These are phyloP conservation scores for Batillaria attramentaria DNA, from an alignment of 1,140 invertebrate species.

Conservation along the genomic window DNA sequence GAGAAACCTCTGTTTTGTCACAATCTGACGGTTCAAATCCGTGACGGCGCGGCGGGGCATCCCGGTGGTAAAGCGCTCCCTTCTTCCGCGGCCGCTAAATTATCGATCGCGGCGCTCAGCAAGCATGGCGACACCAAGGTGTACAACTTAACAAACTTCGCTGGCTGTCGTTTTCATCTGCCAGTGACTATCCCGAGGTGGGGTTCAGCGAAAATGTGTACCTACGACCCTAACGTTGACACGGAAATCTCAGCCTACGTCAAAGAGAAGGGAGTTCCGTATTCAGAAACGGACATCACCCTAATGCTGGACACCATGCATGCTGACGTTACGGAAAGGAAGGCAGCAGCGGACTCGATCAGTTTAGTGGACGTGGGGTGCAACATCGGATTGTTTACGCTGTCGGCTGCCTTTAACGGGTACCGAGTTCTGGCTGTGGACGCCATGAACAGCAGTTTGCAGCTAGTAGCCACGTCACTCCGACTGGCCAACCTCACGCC, in stretches of 20 bases:
- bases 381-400: conserved; percentile 64
- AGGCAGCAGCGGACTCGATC: background rate
- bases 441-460: conserved; percentile 50
- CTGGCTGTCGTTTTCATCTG: no score
- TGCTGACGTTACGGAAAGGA: background rate
- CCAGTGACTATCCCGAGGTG: no score
- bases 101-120: no score
- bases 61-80: no score
- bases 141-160: no score
- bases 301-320: background rate
- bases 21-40: no score
- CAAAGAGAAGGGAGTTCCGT: conserved; percentile 35
- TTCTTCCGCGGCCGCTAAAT: no score
- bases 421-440: conserved; percentile 64
- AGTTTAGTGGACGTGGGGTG: conserved; percentile 66
- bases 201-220: conserved; percentile 53
- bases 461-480: conserved; percentile 52
- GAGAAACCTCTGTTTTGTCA: no score
- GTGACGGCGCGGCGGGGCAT: no score
- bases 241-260: conserved; percentile 48
- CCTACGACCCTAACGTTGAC: conserved; percentile 44
- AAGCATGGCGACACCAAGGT: no score
- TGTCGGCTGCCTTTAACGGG: conserved; percentile 57
- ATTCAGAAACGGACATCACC: no score
- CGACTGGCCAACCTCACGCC: conserved; percentile 40